Percentiles rank a stretch among this genome's conserved stretches.
These are phyloP conservation scores for Rhinolophus ferrumequinum DNA, from an alignment of 2,113 vertebrate species.

Conservation along the genomic window DNA sequence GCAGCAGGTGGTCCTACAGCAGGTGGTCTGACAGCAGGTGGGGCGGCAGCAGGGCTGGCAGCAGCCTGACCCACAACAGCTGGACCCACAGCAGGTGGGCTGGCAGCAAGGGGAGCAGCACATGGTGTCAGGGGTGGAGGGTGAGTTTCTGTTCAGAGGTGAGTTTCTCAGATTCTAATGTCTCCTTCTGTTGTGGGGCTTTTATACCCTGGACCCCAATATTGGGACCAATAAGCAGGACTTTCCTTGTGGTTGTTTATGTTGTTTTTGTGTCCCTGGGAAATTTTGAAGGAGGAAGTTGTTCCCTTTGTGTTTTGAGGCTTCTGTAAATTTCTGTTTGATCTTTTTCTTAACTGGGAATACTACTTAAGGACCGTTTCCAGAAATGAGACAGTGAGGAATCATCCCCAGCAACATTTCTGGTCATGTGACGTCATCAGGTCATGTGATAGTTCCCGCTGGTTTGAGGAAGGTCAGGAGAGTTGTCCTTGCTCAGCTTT, in stretches of 20 bases:
- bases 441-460: neutral
- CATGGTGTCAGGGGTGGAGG: neutral
- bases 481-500: neutral
- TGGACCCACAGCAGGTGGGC: neutral
- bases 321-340: neutral
- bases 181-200: neutral
- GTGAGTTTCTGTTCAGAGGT: too few relatives aligned
- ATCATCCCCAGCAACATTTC: neutral
- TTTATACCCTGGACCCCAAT: neutral
- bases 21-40: neutral
- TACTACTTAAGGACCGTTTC: neutral
- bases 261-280: neutral
- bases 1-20: neutral
- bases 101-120: neutral
- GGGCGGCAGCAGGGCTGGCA: neutral
- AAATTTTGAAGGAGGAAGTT: neutral
- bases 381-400: neutral
- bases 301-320: neutral
- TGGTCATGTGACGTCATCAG: neutral
- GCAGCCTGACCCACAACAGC: neutral
- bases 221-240: neutral
- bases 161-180: neutral
- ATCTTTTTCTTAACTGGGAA: neutral
- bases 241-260: neutral
- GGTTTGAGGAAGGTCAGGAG: accelerated